Conservation (phyloP, 2,113 vertebrate species). For the Psephotus haematonotus region DNA sequence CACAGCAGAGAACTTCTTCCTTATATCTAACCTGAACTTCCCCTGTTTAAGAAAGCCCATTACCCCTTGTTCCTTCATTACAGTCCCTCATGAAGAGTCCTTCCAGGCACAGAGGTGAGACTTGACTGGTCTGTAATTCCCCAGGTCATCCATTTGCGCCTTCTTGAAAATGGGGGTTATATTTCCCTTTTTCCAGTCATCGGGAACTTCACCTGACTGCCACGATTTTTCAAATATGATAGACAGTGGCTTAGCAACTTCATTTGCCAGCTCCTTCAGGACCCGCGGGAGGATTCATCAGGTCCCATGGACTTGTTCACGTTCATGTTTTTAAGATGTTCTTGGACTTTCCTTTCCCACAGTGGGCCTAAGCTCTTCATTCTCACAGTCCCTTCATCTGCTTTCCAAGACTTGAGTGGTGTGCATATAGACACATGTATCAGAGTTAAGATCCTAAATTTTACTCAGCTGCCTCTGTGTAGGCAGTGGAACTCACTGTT, state of each 20-base stretch:
- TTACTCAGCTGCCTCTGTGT: not conserved
- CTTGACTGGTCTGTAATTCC: not conserved
- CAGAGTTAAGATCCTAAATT: not conserved
- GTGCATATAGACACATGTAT: not conserved
- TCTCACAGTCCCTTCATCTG: not conserved
- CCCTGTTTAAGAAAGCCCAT: not conserved
- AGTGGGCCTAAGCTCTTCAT: not conserved
- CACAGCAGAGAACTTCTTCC: not conserved
- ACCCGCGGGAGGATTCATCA: not conserved
- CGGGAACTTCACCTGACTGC: too few species aligned
- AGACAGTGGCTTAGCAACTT: not conserved
- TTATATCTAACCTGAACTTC: not conserved
- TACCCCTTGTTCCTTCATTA: not conserved
- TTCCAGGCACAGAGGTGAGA: not conserved
- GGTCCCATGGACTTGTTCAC: not conserved
- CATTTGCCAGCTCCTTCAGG: not conserved
- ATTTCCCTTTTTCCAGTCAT: not conserved
- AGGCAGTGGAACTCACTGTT: not conserved
- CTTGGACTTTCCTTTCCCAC: not conserved
- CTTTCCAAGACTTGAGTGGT: fast-evolving
- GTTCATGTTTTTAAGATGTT: not conserved
- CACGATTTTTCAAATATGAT: not conserved
- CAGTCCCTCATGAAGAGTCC: not conserved
- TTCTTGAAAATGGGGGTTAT: not conserved
- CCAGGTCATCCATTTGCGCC: not conserved